A percentile compares a stretch with the other conserved stretches of the same genome.
phyloP scores from a whole-genome alignment of 1,140 invertebrate species.

The Odontomachus brunneus region DNA sequence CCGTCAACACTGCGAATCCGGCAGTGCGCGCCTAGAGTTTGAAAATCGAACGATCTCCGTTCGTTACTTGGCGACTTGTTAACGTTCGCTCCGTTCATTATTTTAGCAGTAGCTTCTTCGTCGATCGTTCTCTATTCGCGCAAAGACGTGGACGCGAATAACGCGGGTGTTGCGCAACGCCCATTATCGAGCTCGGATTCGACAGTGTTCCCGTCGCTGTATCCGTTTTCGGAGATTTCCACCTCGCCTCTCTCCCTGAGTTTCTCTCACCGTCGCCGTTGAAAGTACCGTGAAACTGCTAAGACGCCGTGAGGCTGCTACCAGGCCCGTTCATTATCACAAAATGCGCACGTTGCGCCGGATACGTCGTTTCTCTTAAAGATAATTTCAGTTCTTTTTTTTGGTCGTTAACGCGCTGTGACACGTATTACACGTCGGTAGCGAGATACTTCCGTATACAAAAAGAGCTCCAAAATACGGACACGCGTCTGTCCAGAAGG shows the following conservation, averaged over 20 bases:
- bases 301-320: background rate
- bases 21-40: background rate
- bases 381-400: slow-evolving; percentile 45
- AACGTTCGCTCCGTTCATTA: background rate
- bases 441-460: slow-evolving; percentile 9
- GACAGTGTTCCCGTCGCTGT: background rate
- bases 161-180: background rate
- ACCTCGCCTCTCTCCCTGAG: slow-evolving; percentile 6
- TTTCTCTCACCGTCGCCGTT: slow-evolving; percentile 13
- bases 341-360: slow-evolving; percentile 31
- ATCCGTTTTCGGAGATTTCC: slow-evolving; percentile 6
- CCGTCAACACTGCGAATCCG: background rate
- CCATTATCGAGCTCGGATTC: background rate
- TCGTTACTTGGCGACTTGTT: background rate
- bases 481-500: background rate
- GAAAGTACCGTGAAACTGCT: slow-evolving; percentile 1
- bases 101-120: too few species aligned
- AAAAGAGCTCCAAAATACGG: slow-evolving; percentile 17
- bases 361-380: slow-evolving; percentile 1
- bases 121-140: background rate
- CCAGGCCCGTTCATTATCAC: slow-evolving; percentile 27
- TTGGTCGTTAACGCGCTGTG: background rate
- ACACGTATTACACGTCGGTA: background rate
- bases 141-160: background rate
- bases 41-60: background rate